phyloP scores from a whole-genome alignment of 2,888 invertebrate genomes.

The Orgyia antiqua region DNA sequence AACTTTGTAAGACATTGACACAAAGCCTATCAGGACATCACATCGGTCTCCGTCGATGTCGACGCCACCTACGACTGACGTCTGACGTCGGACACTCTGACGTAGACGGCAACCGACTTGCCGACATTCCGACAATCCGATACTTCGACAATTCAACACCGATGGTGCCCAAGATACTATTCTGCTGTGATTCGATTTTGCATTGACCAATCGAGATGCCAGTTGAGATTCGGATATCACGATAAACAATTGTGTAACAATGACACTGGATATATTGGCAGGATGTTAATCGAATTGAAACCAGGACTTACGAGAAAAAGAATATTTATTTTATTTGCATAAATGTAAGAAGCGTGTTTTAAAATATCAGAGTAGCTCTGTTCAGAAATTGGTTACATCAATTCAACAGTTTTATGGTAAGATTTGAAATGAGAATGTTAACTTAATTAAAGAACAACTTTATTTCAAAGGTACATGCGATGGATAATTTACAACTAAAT shows the following conservation, averaged over 20 bases:
- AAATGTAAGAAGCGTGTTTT: too few relatives aligned
- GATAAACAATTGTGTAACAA: constrained; percentile 26
- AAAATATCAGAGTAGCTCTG: too few relatives aligned
- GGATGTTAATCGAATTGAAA: constrained; percentile 15
- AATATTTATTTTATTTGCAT: too few relatives aligned
- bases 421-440: too few relatives aligned
- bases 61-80: constrained; percentile 28
- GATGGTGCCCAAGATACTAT: constrained; percentile 61
- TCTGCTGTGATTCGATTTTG: constrained; percentile 45
- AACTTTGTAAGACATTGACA: constrained; percentile 47
- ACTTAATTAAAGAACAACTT: too few relatives aligned
- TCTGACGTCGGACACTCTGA: constrained; percentile 24
- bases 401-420: too few relatives aligned
- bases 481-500: too few relatives aligned
- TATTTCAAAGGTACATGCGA: too few relatives aligned
- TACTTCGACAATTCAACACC: constrained; percentile 38
- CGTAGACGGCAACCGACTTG: constrained; percentile 30
- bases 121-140: constrained; percentile 19
- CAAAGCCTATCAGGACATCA: constrained; percentile 44
- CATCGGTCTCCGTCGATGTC: constrained; percentile 23
- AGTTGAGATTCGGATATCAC: constrained; percentile 43
- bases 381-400: too few relatives aligned
- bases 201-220: constrained; percentile 42
- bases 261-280: constrained; percentile 12
- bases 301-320: too few relatives aligned